Percentiles rank a stretch among this genome's conserved stretches.
These are phyloP conservation scores for Montifringilla adamsi DNA, from an alignment of 2,113 vertebrate species.

Conservation along the genomic window DNA sequence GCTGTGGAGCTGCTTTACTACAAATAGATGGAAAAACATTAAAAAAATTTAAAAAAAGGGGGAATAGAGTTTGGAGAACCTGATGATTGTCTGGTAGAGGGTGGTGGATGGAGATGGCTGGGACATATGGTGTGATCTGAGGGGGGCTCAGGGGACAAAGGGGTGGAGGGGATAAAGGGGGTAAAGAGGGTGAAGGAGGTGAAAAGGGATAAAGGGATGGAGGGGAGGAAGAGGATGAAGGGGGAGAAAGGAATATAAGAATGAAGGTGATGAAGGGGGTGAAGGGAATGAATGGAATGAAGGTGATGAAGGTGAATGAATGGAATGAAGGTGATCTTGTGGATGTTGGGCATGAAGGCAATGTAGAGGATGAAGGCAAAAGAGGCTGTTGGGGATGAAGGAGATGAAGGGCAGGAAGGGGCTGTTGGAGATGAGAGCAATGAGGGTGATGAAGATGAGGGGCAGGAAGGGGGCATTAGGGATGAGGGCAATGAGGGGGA, in stretches of 20 bases:
- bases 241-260: background rate
- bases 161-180: background rate
- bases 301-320: background rate
- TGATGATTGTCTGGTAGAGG: background rate
- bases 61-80: background rate
- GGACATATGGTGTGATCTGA: background rate
- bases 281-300: background rate
- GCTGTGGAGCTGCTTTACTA: background rate
- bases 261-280: background rate
- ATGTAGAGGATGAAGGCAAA: background rate
- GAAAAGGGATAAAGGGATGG: background rate
- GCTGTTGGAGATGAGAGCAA: too few relatives aligned
- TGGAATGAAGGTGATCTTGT: background rate
- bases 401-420: background rate
- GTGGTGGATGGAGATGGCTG: rapidly evolving
- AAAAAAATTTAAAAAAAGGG: too few relatives aligned
- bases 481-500: rapidly evolving
- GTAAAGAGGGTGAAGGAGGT: background rate
- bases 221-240: background rate
- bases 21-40: background rate
- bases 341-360: background rate
- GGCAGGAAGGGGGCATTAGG: too few relatives aligned
- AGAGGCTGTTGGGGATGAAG: background rate
- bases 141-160: background rate
- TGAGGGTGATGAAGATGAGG: background rate